Base-by-base conservation (phyloP, 2,797 vertebrate species). In the Sciurus vulgaris region DNA sequence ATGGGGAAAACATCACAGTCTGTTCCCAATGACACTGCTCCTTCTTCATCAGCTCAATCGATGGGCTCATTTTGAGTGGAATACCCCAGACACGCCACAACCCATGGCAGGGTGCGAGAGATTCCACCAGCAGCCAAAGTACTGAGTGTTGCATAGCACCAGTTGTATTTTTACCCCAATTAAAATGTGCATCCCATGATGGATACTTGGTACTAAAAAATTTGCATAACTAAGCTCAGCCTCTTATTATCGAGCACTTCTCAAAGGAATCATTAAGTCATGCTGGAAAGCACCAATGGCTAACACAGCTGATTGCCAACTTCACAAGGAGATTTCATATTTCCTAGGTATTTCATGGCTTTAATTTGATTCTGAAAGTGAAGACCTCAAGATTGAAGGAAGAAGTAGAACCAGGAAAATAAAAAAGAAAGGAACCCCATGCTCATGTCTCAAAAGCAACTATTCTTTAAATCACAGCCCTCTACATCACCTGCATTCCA, bases 1-100 rank as follows among this genome's bases (percentile, higher is more conserved):
- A 10, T 0, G 86, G 98, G 97, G 98, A 98, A 98, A 98, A 97
- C 84, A 89, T 74, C 26, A 8, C 95, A 93, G 92, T 81, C 95
- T 91, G 76, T 70, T 81, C 84, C 67, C 38, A 30, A 38, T 73
- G 86, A 67, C 54, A 73, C 86, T 74, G 44, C 69, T 98, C 96
- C 90, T 96, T 95, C 97, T 89, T 78, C 0, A 0, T 92, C 1
- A 0, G 44, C 73, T 97, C 92, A 93, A 94, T 91, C 97, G 93
- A 73, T 4, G 82, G 88, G 84, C 93, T 61, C 44, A 85, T 98
- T 97, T 95, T 93, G 88, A 92, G 91, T 38, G 92, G 86, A 97
- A 96, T 54, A 94, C 11, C 0, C 28, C 0, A 97, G 97, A 97
- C 96, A 97, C 59, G 30, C 38, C 44, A 38, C 1, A 88, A 96